Percentiles rank a stretch among this genome's conserved stretches.
phyloP scores from a whole-genome alignment of 2,888 invertebrate genomes.

The Andrena dorsata region DNA sequence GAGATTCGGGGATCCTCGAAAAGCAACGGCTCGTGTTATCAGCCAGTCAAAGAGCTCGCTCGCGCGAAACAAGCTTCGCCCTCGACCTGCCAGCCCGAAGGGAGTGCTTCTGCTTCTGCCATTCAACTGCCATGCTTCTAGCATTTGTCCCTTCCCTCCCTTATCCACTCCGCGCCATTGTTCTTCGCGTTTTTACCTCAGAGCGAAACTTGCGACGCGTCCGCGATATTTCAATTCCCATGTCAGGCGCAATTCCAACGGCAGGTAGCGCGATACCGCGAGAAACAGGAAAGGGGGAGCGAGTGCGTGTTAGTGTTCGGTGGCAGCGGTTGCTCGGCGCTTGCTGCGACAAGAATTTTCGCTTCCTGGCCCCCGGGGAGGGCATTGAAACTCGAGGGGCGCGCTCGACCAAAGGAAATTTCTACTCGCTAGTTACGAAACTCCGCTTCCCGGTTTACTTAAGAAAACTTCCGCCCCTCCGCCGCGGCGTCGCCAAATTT shows the following conservation, averaged over 20 bases:
- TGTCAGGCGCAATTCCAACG: constrained; percentile 25
- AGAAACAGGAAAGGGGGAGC: background rate
- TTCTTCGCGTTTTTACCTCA: constrained; percentile 18
- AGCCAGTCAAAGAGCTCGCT: constrained; percentile 25
- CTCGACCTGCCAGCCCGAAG: constrained; percentile 10
- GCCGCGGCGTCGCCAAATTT: background rate
- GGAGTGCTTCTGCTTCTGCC: constrained; percentile 13
- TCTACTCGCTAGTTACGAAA: constrained; percentile 40
- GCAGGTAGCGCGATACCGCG: background rate
- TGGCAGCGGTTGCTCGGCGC: constrained; percentile 7
- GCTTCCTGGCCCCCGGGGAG: constrained; percentile 5
- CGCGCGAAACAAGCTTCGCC: constrained; percentile 30
- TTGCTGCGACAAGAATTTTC: constrained; percentile 24
- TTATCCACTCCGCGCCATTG: constrained; percentile 16
- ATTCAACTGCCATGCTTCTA: background rate
- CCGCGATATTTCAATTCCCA: constrained; percentile 39
- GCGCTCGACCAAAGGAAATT: constrained; percentile 28
- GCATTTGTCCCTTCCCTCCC: constrained; percentile 14
- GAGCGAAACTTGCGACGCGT: constrained; percentile 34
- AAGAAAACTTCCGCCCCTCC: constrained; percentile 32
- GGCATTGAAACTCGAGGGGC: background rate
- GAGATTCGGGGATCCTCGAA: background rate
- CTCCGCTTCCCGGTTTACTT: constrained; percentile 33
- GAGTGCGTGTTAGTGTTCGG: constrained; percentile 13
- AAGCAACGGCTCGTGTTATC: constrained; percentile 10